Conservation (phyloP, 2,113 vertebrate species). For the Amphiprion ocellaris region DNA sequence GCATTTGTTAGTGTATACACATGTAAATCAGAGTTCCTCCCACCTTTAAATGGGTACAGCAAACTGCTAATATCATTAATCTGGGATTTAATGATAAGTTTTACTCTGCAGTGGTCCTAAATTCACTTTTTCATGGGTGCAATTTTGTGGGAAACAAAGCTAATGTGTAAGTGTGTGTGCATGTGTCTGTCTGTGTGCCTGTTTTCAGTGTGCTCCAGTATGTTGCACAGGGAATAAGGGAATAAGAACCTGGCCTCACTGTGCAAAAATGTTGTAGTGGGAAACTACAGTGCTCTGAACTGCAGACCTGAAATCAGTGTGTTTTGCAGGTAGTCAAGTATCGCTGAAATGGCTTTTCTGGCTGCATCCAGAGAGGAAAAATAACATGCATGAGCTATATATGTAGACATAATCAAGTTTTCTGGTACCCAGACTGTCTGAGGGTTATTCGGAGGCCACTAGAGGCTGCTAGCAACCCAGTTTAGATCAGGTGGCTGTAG, state of each 20-base stretch:
- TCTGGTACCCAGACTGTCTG: slow-evolving; percentile 14
- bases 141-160: slow-evolving; percentile 41
- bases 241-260: slow-evolving; percentile 74
- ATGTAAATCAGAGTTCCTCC: background rate
- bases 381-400: background rate
- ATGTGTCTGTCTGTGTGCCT: slow-evolving; percentile 54
- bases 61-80: slow-evolving; percentile 19
- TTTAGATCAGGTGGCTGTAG: slow-evolving; percentile 58
- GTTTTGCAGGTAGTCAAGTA: slow-evolving; percentile 49
- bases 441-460: slow-evolving; percentile 69
- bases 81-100: slow-evolving; percentile 14
- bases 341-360: slow-evolving; percentile 21
- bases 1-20: slow-evolving; percentile 2
- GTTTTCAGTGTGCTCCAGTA: slow-evolving; percentile 46
- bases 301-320: slow-evolving; percentile 47
- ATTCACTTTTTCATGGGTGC: slow-evolving; percentile 14
- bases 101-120: slow-evolving; percentile 20
- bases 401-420: background rate
- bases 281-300: slow-evolving; percentile 66
- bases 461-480: slow-evolving; percentile 80
- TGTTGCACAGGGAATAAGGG: slow-evolving; percentile 73
- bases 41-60: slow-evolving; percentile 3
- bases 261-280: slow-evolving; percentile 74
- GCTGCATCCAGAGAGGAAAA: slow-evolving; percentile 13
- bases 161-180: slow-evolving; percentile 28